Evolutionary conservation across 2,113 vertebrate species (phyloP), one percentile per base, ranked within the genome.

Genomic region (Megatriorchis doriae): DNA sequence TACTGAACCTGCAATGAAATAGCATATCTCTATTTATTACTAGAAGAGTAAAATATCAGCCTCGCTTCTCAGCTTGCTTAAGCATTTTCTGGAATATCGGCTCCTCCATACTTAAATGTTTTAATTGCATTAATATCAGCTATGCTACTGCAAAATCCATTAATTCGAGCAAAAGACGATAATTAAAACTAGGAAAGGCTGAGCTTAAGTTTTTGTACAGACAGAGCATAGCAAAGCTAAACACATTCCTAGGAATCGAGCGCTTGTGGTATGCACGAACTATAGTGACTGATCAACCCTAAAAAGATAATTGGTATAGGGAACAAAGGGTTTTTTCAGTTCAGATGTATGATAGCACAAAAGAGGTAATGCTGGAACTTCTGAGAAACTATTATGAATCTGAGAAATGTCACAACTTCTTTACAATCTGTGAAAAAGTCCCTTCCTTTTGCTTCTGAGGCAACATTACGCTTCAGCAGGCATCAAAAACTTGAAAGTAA

Each of bases 321-420:
- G 19, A 94, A 83, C 34, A 96, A 96, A 95, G 34, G 25, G 16
- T 15, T 31, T 90, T 91, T 96, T 94, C 90, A 72, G 66, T 81
- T 91, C 89, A 75, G 72, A 62, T 48, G n/a, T 85, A 62, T 7
- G 7, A 72, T 23, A 92, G n/a, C 17, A 88, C 34, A 68, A 36
- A 93, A 81, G 70, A 96, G 59, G 81, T 90, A 92, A 89, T 83
- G 13, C 66, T 93, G 36, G n/a, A 95, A 94, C 84, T 88, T 89
- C 83, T 91, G 84, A 96, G 56, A 95, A 85, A 61, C 48, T 82
- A 52, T 71, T 94, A 77, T 20, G 36, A 87, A 96, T 89, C 95
- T 88, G 34, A 94, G 63, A 97, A 94, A 96, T 62, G 65, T 93
- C 95, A 93, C 50, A 95, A 86, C 56, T 94, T 87, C 62, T 88